Base-by-base conservation (phyloP, 2,113 vertebrate species). In the Argyrosomus japonicus region DNA sequence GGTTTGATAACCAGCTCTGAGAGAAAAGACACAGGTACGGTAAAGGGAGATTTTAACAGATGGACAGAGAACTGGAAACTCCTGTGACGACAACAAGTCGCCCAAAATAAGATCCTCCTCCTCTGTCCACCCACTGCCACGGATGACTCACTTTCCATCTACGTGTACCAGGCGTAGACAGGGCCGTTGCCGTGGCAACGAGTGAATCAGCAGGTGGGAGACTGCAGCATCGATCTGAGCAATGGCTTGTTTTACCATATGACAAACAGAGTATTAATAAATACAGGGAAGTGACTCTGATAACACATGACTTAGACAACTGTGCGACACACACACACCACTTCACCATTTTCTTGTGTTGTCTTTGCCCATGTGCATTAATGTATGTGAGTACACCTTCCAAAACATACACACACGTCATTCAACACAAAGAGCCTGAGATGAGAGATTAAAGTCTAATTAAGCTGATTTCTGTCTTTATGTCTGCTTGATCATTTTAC, bases 91-190 rank as follows among this genome's bases (percentile, higher is more conserved):
- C 29, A 43, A 62, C 7, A 9, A 9, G 48, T 21, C 4, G 6
- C 50, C 54, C 56, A 77, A 84, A 91, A 90, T 89, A 87, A 71
- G 45, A 63, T 50, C 79, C 67, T 83, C 36, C 36, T 36, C 79
- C 63, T 83, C 68, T 19, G 53, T 67, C 87, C 86, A 18, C 82
- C 82, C 84, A 84, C 86, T 36, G 17, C 29, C 57, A 60, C 48
- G 5, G 65, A 60, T 94, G 94, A 95, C 86, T 94, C 94, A 94
- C 77, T 81, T 77, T 79, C 77, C 60, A 27, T 82, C 79, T 61
- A 75, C 50, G 68, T 78, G 65, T 57, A 75, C 32, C 54, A 71
- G 85, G 82, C 60, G 17, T 27, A 80, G 80, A 87, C 58, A 11
- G 61, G 48, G 67, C 78, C n/a, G 81, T 95, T 86, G 54, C 87